Evolutionary conservation across 2,888 invertebrate species (phyloP).

Genomic region (Phengaris arion): DNA sequence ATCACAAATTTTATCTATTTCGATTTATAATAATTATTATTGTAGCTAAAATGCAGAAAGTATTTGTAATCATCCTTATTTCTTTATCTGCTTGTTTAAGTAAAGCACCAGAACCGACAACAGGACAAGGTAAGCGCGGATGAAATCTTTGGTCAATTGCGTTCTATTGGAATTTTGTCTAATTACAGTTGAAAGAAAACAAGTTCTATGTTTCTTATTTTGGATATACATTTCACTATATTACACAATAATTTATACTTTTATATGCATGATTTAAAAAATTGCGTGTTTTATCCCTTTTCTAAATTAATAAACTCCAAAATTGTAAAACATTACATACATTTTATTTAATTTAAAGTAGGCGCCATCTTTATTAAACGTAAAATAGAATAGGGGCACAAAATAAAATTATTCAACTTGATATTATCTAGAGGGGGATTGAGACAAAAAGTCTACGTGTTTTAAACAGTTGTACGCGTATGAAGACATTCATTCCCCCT

Average conservation of each 20-base stretch:
- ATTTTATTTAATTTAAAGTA: conserved; percentile 1
- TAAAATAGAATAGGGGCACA: not conserved
- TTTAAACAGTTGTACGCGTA: no score
- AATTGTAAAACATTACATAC: not conserved
- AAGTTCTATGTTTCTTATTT: conserved; percentile 6
- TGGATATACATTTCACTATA: not conserved
- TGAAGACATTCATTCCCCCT: no score
- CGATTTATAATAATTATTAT: not conserved
- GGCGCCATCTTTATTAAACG: conserved; percentile 20
- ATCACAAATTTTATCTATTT: not conserved
- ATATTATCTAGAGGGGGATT: no score
- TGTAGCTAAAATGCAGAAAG: conserved; percentile 56
- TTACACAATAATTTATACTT: conserved; percentile 9
- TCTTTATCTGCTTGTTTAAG: conserved; percentile 58
- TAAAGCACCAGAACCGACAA: conserved; percentile 41
- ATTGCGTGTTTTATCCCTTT: not conserved
- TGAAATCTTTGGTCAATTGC: conserved; percentile 41
- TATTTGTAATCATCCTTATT: conserved; percentile 62
- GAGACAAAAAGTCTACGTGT: no score
- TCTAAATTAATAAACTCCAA: not conserved
- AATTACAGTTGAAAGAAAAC: conserved; percentile 34
- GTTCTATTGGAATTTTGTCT: conserved; percentile 54
- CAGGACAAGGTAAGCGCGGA: conserved; percentile 47
- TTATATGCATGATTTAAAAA: not conserved
- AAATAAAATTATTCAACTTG: no score